Evolutionary conservation across 2,797 vertebrate genomes (phyloP).

Genomic region (Leptoclinus maculatus): DNA sequence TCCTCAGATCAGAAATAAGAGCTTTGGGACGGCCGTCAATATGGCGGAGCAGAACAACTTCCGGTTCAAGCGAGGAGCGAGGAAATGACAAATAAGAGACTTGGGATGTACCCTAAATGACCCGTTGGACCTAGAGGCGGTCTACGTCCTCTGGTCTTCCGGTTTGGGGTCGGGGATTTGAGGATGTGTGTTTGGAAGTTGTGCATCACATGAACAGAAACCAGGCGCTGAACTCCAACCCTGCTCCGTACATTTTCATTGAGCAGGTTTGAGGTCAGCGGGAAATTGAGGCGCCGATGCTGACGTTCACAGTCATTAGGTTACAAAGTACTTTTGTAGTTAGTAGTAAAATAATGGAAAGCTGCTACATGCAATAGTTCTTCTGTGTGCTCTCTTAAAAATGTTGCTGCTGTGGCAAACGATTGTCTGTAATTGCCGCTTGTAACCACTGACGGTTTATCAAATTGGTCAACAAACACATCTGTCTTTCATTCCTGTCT

Average conservation of each 20-base stretch:
- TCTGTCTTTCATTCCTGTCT: conserved; percentile 29
- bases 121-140: background rate
- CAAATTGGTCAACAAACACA: conserved; percentile 36
- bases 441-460: conserved; percentile 42
- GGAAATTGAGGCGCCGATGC: conserved; percentile 7
- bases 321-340: conserved; percentile 14
- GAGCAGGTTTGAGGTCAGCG: background rate
- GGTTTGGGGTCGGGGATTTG: conserved; percentile 43
- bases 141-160: conserved; percentile 7
- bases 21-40: no score
- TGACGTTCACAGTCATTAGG: background rate
- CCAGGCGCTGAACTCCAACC: background rate
- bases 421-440: conserved; percentile 36
- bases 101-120: conserved; percentile 4
- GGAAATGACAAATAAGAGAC: no score
- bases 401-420: conserved; percentile 37
- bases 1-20: no score
- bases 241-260: background rate
- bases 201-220: conserved; percentile 17
- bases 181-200: conserved; percentile 30
- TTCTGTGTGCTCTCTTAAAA: conserved; percentile 25
- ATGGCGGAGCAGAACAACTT: no score
- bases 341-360: conserved; percentile 27
- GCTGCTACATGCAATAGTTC: conserved; percentile 15
- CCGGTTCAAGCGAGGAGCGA: no score